These are phyloP conservation scores for Grapholita molesta DNA, from an alignment of 1,140 invertebrate genomes.

Conservation along the genomic window DNA sequence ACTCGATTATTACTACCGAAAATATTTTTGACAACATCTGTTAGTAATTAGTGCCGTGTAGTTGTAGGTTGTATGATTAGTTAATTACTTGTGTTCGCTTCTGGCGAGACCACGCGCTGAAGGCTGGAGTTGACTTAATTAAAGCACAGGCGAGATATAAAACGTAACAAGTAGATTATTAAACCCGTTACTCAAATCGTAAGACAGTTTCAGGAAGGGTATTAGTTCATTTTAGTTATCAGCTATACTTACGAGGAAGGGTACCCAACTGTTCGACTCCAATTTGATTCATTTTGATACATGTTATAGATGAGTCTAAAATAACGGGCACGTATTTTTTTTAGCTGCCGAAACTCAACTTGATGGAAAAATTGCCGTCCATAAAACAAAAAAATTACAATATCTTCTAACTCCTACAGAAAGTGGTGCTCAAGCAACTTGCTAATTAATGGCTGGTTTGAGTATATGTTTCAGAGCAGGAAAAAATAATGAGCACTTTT, in stretches of 20 bases:
- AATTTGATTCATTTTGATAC: too few relatives aligned
- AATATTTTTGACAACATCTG: neutral
- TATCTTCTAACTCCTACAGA: too few relatives aligned
- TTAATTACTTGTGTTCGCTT: constrained; percentile 39
- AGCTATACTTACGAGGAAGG: neutral
- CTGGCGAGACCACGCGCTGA: constrained; percentile 19
- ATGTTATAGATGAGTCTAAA: neutral
- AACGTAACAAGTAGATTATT: constrained; percentile 16
- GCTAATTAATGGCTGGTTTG: too few relatives aligned
- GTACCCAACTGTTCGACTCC: too few relatives aligned
- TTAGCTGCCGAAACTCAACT: too few relatives aligned
- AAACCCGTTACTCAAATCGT: constrained; percentile 13
- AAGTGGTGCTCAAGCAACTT: too few relatives aligned
- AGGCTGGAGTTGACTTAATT: constrained; percentile 39
- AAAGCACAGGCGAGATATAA: constrained; percentile 20
- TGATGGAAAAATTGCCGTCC: too few relatives aligned
- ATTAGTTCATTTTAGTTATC: neutral
- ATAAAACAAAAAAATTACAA: too few relatives aligned
- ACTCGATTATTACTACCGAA: neutral
- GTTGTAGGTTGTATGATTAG: constrained; percentile 30
- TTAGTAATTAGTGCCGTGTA: neutral
- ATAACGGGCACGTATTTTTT: too few relatives aligned
- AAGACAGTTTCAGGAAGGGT: neutral
- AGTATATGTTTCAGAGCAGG: too few relatives aligned
- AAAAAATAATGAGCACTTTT: too few relatives aligned